Conservation (phyloP, 2,888 invertebrate species). For the Eupeodes latifasciatus region DNA sequence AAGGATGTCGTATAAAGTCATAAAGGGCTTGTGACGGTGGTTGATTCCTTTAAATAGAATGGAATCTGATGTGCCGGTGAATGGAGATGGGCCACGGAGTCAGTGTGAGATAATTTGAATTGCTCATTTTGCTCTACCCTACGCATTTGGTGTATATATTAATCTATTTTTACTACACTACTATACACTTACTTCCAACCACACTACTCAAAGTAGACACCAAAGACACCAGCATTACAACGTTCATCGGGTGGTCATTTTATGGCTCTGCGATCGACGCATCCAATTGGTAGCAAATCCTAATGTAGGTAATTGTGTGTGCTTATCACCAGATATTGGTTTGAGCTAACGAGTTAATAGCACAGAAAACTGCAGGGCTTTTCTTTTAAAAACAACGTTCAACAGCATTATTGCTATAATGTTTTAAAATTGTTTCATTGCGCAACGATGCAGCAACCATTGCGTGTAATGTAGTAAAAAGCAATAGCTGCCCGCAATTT, state of each 20-base stretch:
- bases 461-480: background rate
- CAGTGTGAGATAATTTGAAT: slow-evolving; percentile 63
- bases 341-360: slow-evolving; percentile 45
- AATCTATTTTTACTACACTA: slow-evolving; percentile 29
- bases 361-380: slow-evolving; percentile 52
- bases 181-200: slow-evolving; percentile 9
- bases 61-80: slow-evolving; percentile 27
- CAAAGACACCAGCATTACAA: slow-evolving; percentile 13
- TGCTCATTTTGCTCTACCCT: slow-evolving; percentile 66
- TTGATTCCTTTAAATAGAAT: slow-evolving; percentile 71
- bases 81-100: slow-evolving; percentile 7
- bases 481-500: background rate
- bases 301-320: slow-evolving; percentile 46
- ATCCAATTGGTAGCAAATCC: slow-evolving; percentile 24
- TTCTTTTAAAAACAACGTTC: slow-evolving; percentile 45
- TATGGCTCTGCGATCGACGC: slow-evolving; percentile 40
- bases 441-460: slow-evolving; percentile 62
- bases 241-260: slow-evolving; percentile 24
- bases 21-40: slow-evolving; percentile 71
- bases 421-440: slow-evolving; percentile 66
- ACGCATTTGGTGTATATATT: slow-evolving; percentile 46
- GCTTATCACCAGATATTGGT: background rate
- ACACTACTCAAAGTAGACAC: background rate
- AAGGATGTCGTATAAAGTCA: slow-evolving; percentile 66
- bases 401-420: slow-evolving; percentile 12